Evolutionary conservation across 2,113 vertebrate genomes (phyloP).

Genomic region (Boulengeromyrus knoepffleri): DNA sequence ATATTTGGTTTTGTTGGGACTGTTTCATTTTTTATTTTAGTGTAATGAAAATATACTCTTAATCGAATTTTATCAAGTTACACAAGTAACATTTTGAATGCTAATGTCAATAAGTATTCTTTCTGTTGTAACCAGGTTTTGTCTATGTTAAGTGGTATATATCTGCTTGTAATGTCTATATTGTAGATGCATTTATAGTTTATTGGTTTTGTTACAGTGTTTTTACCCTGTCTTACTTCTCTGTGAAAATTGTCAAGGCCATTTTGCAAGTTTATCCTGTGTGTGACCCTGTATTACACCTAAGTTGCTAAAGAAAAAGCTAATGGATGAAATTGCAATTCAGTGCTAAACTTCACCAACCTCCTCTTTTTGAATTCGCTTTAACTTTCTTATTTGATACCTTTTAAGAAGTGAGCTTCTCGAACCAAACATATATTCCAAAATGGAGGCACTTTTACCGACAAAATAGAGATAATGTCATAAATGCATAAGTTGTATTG

Average conservation of each 20-base stretch:
- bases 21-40: background rate
- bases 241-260: slow-evolving; percentile 1
- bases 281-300: slow-evolving; percentile 29
- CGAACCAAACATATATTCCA: slow-evolving; percentile 22
- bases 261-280: slow-evolving; percentile 8
- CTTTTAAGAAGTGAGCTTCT: slow-evolving; percentile 9
- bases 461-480: background rate
- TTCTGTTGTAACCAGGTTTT: slow-evolving; percentile 16
- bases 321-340: background rate
- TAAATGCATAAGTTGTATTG: background rate
- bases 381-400: slow-evolving; percentile 5
- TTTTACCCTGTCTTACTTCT: background rate
- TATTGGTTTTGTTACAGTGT: background rate
- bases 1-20: background rate
- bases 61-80: background rate
- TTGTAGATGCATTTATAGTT: background rate
- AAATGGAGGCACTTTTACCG: slow-evolving; percentile 22
- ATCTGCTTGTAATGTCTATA: background rate
- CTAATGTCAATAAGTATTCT: slow-evolving; percentile 5
- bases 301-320: background rate
- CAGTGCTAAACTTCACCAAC: background rate
- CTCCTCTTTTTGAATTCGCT: background rate
- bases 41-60: background rate
- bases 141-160: background rate
- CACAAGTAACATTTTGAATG: background rate